phyloP scores from a whole-genome alignment of 2,797 vertebrate genomes.

The Hypotaenidia okinawae region DNA sequence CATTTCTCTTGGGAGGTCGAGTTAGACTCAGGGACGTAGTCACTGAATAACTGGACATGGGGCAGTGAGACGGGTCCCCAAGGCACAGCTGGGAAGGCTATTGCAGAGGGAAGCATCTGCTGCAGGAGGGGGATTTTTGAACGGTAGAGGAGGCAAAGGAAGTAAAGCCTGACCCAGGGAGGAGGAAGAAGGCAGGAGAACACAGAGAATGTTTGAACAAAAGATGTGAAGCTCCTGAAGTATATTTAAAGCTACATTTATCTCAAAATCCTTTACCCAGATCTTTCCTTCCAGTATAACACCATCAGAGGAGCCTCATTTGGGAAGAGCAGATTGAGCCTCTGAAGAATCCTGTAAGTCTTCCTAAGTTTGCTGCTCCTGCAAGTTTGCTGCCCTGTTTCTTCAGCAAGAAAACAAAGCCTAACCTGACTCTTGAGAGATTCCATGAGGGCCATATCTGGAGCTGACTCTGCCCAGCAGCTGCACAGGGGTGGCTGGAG shows the following conservation, averaged over 20 bases:
- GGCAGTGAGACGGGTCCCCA: neutral
- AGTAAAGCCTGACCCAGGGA: neutral
- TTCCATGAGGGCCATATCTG: rapidly evolving
- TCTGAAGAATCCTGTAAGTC: neutral
- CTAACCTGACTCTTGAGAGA: neutral
- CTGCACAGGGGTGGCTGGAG: neutral
- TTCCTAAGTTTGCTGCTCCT: neutral
- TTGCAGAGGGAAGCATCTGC: neutral
- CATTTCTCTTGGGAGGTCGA: neutral
- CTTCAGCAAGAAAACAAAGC: neutral
- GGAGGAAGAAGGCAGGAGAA: neutral
- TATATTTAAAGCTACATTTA: neutral
- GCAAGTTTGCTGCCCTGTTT: neutral
- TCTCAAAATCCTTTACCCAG: neutral
- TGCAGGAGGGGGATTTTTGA: neutral
- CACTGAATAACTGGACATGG: neutral
- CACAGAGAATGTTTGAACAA: neutral
- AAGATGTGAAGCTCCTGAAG: neutral
- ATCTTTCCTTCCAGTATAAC: neutral
- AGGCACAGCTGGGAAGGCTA: neutral
- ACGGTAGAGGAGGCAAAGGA: neutral
- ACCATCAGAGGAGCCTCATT: neutral
- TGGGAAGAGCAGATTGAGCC: neutral
- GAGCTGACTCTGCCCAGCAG: neutral
- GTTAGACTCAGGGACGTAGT: neutral